Percentiles rank a stretch among this genome's conserved stretches.
phyloP scores from a whole-genome alignment of 2,113 vertebrate species.

The Edolisoma coerulescens region DNA sequence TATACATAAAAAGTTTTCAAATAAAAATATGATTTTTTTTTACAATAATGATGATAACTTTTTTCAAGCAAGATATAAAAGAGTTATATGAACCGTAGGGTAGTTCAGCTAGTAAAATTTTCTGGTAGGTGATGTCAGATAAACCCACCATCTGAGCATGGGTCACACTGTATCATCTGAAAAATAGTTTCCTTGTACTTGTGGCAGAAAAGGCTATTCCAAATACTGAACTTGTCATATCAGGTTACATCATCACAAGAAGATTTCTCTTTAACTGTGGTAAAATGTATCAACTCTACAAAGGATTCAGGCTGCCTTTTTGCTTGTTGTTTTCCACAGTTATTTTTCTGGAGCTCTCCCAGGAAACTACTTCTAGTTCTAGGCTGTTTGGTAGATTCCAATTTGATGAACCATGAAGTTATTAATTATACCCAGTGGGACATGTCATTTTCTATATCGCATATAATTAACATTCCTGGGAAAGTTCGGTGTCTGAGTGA shows the following conservation, averaged over 20 bases:
- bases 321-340: not conserved
- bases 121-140: not conserved
- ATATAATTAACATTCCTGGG: not conserved
- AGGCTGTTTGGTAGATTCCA: not conserved
- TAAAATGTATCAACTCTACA: not conserved
- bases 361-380: not conserved
- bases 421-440: not conserved
- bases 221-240: not conserved
- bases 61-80: not conserved
- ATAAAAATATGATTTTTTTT: not conserved
- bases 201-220: not conserved
- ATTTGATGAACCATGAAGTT: not conserved
- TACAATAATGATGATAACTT: not conserved
- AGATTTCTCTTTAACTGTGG: not conserved
- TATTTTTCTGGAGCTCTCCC: not conserved
- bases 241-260: not conserved
- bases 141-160: not conserved
- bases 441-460: not conserved
- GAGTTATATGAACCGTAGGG: not conserved
- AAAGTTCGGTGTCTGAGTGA: not conserved
- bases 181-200: not conserved
- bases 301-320: not conserved
- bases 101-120: not conserved
- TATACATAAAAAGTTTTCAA: not conserved
- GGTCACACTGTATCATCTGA: not conserved